Percentiles rank a stretch among this genome's conserved stretches.
Conservation (phyloP, 2,888 invertebrate genomes). For the Cosmia pyralina region DNA sequence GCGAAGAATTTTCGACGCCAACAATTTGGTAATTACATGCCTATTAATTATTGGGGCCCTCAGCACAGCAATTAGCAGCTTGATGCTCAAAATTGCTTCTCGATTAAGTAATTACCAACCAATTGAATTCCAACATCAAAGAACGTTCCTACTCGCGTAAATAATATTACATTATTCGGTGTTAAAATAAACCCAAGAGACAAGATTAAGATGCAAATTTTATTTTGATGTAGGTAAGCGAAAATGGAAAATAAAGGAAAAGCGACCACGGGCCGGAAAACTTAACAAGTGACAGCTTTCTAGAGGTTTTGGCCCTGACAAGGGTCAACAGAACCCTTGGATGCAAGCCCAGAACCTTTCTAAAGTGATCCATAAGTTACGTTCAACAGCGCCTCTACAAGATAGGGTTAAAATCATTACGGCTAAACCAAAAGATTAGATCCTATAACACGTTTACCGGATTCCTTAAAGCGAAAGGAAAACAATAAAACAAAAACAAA, state of each 20-base stretch:
- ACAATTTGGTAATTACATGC: constrained; percentile 48
- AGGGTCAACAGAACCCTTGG: constrained; percentile 55
- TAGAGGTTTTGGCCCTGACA: constrained; percentile 50
- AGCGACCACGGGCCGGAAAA: constrained; percentile 47
- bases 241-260: constrained; percentile 51
- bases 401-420: constrained; percentile 38
- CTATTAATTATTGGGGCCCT: constrained; percentile 38
- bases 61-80: constrained; percentile 46
- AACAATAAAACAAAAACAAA: constrained; percentile 53
- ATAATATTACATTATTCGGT: constrained; percentile 31
- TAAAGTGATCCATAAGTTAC: constrained; percentile 55
- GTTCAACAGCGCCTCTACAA: constrained; percentile 40
- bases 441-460: constrained; percentile 32
- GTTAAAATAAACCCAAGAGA: constrained; percentile 21
- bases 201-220: constrained; percentile 54
- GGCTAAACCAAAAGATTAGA: constrained; percentile 39
- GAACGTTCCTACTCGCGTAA: constrained; percentile 15
- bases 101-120: constrained; percentile 50
- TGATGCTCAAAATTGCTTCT: constrained; percentile 48
- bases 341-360: constrained; percentile 43
- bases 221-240: constrained; percentile 52
- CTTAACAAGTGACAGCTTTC: constrained; percentile 64
- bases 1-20: constrained; percentile 18
- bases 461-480: constrained; percentile 33
- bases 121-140: constrained; percentile 49